A percentile compares a stretch with the other conserved stretches of the same genome.
phyloP scores from a whole-genome alignment of 2,797 vertebrate genomes.

The Trachurus trachurus region DNA sequence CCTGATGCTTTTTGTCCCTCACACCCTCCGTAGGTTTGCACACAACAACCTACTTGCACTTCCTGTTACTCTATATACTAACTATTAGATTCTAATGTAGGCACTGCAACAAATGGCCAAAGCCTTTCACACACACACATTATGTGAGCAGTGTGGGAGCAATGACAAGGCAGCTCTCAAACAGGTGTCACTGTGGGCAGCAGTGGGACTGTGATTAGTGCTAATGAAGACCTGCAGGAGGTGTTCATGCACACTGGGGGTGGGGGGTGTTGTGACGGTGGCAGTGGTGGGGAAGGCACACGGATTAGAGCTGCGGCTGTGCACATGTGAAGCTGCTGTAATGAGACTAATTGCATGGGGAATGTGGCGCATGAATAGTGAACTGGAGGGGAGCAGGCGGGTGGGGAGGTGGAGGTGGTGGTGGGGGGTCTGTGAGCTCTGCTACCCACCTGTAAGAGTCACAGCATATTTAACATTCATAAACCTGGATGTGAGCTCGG shows the following conservation, averaged over 20 bases:
- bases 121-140: not conserved
- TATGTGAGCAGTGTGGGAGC: conserved; percentile 10
- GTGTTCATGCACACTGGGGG: conserved; percentile 22
- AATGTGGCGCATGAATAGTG: conserved; percentile 18
- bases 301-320: conserved; percentile 35
- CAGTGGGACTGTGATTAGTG: conserved; percentile 66
- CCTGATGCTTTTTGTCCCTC: not conserved
- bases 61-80: not conserved
- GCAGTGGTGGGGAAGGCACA: conserved; percentile 33
- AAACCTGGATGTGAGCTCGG: not conserved
- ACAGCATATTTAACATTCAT: conserved; percentile 36
- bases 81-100: not conserved
- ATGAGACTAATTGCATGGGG: conserved; percentile 63
- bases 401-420: too few species aligned
- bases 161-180: conserved; percentile 1
- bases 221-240: conserved; percentile 70
- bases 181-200: conserved; percentile 47
- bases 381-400: not conserved
- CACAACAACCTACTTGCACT: not conserved
- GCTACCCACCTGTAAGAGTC: conserved; percentile 57
- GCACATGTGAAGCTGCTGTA: conserved; percentile 25
- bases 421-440: not conserved
- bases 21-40: not conserved
- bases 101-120: too few species aligned
- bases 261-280: conserved; percentile 1